Evolutionary conservation across 2,888 invertebrate genomes (phyloP), one percentile per base, ranked within the genome.

Genomic region (Cetonia aurata): DNA sequence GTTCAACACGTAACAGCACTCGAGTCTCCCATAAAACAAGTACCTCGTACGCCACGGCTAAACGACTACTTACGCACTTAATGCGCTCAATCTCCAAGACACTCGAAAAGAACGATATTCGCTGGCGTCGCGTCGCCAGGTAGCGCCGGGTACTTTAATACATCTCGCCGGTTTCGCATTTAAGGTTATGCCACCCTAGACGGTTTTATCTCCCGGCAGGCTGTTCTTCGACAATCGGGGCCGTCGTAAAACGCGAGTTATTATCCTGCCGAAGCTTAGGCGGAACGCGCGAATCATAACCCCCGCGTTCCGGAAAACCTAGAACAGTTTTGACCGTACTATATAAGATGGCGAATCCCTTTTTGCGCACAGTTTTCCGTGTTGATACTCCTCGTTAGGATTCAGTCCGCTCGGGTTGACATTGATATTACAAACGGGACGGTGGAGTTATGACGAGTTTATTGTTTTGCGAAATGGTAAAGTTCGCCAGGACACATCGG

Each of bases 201-300:
- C 62, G 62, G 62, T 65, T 65, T 65, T 65, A 65, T 65, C 62
- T 65, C 62, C 50, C 50, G 62, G 62, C 62, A 52, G 62, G 17
- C 62, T 65, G 50, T 65, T 65, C 50, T 37, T 50, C 62, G 62
- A 65, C 62, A 65, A 48, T 65, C 62, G 50, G 52, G 50, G 15
- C 62, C 50, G 41, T 65, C 62, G 62, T 65, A 65, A 65, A 65
- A 65, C 50, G 50, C 62, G 62, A 65, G 62, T 65, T 65, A 65
- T 65, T 65, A 50, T 50, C 62, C 10, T 15, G 44, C 33, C 62
- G 50, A 33, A 37, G 62, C 37, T 65, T 50, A 65, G 50, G 50
- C 37, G 62, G 37, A 65, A 8, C 37, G 6, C 37, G 37, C 37
- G 37, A 37, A 37, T 6, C 37, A 8, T 37, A 37, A 8, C 4